phyloP scores from a whole-genome alignment of 2,797 vertebrate genomes.

The Anguilla obscura region DNA sequence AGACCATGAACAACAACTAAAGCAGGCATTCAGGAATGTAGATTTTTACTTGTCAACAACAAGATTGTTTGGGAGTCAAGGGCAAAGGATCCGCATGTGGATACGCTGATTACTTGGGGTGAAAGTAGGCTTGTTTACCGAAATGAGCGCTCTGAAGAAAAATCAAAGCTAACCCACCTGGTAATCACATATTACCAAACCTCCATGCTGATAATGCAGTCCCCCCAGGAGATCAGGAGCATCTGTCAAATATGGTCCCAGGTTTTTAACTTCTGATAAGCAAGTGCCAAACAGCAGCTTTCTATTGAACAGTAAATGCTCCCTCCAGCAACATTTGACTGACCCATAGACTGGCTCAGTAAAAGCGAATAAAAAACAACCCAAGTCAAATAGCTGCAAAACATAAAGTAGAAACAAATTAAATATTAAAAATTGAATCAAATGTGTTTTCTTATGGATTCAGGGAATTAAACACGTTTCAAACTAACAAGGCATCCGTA shows the following conservation, averaged over 20 bases:
- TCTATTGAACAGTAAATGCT: not conserved
- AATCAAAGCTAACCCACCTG: slow-evolving; percentile 15
- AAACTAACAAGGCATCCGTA: not conserved
- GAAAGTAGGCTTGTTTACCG: slow-evolving; percentile 15
- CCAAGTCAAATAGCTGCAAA: not conserved
- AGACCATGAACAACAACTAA: not conserved
- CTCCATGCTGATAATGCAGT: not conserved
- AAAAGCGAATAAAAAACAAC: not conserved
- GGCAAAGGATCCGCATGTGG: not conserved
- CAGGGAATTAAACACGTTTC: not conserved
- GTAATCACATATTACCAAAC: slow-evolving; percentile 26
- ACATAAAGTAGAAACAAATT: not conserved
- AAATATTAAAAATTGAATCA: not conserved
- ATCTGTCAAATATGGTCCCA: not conserved
- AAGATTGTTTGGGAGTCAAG: not conserved
- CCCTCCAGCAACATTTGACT: not conserved
- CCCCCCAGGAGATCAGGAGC: slow-evolving; percentile 14
- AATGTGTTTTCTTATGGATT: not conserved
- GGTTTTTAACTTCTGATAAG: slow-evolving; percentile 25
- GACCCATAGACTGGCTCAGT: not conserved
- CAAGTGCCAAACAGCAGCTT: not conserved
- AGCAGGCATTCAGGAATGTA: not conserved
- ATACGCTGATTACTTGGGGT: not conserved
- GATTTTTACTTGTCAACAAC: not conserved
- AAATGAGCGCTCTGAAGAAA: slow-evolving; percentile 13